Conservation (phyloP, 2,888 invertebrate genomes). For the Clistopyga incitator region DNA sequence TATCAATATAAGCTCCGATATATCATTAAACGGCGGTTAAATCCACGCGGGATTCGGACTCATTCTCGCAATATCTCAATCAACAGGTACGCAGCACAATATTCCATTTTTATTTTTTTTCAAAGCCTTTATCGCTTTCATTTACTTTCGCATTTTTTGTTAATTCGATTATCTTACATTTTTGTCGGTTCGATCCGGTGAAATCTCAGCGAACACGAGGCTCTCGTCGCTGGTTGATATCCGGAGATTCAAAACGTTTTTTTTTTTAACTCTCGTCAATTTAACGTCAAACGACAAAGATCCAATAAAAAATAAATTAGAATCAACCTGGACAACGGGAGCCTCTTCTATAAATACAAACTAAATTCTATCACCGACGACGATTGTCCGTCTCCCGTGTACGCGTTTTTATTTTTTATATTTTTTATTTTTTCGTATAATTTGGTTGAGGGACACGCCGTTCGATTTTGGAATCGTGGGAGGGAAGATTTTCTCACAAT, state of each 20-base stretch:
- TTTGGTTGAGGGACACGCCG: background rate
- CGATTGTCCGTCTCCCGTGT: constrained; percentile 13
- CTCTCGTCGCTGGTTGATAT: constrained; percentile 26
- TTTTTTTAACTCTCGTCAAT: constrained; percentile 20
- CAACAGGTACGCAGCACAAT: constrained; percentile 65
- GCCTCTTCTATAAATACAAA: constrained; percentile 28
- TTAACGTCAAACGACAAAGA: constrained; percentile 16
- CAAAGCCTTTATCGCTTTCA: constrained; percentile 38
- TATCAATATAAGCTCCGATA: constrained; percentile 66
- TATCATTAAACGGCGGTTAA: constrained; percentile 56
- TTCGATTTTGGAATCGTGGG: constrained; percentile 19
- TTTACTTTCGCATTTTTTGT: constrained; percentile 11
- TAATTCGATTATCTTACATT: constrained; percentile 6
- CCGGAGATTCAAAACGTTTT: background rate
- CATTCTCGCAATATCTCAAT: constrained; percentile 42
- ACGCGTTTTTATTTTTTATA: too few species aligned
- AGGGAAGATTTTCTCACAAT: constrained; percentile 19
- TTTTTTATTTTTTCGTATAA: background rate
- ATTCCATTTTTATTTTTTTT: constrained; percentile 44
- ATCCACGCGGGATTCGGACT: constrained; percentile 44
- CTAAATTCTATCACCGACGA: constrained; percentile 38
- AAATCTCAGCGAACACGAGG: constrained; percentile 40
- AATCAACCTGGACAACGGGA: constrained; percentile 24
- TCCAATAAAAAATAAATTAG: constrained; percentile 39
- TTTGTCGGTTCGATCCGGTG: constrained; percentile 19